Evolutionary conservation across 2,113 vertebrate species (phyloP).

Genomic region (Sebastes schlegelii): DNA sequence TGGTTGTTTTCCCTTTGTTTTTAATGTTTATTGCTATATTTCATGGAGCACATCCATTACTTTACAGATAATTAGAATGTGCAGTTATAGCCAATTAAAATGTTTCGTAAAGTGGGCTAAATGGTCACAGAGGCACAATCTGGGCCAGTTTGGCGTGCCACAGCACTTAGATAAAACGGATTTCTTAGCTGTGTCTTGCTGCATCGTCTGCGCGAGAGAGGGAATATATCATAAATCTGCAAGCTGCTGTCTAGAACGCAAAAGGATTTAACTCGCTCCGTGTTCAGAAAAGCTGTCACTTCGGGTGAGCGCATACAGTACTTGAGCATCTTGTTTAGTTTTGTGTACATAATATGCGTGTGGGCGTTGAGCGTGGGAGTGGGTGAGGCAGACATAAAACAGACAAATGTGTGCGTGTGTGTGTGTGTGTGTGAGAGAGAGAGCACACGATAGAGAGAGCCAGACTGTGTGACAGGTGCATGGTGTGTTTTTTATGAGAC

Average conservation of each 20-base stretch:
- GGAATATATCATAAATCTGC: slow-evolving; percentile 55
- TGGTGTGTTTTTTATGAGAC: slow-evolving; percentile 34
- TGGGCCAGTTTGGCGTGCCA: slow-evolving; percentile 30
- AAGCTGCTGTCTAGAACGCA: slow-evolving; percentile 37
- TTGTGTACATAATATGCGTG: slow-evolving; percentile 42
- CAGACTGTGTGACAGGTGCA: slow-evolving; percentile 52
- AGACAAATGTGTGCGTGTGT: slow-evolving; percentile 19
- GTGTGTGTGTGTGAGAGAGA: slow-evolving; percentile 25
- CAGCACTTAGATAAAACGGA: slow-evolving; percentile 31
- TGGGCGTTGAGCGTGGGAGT: slow-evolving; percentile 9
- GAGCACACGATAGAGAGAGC: slow-evolving; percentile 10
- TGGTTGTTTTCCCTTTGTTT: not conserved
- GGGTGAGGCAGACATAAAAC: slow-evolving; percentile 22
- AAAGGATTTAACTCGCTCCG: slow-evolving; percentile 33
- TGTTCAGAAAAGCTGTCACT: slow-evolving; percentile 58
- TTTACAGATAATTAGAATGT: slow-evolving; percentile 25
- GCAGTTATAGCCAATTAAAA: slow-evolving; percentile 43
- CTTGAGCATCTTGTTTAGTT: slow-evolving; percentile 47
- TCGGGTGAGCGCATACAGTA: slow-evolving; percentile 19
- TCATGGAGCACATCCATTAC: slow-evolving; percentile 4
- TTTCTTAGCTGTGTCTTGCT: slow-evolving; percentile 33
- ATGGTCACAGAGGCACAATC: slow-evolving; percentile 48
- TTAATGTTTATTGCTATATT: not conserved
- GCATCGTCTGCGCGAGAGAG: slow-evolving; percentile 37
- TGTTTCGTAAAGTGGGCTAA: slow-evolving; percentile 43